Conservation (phyloP, 2,888 invertebrate genomes). For the Candidula unifasciata region DNA sequence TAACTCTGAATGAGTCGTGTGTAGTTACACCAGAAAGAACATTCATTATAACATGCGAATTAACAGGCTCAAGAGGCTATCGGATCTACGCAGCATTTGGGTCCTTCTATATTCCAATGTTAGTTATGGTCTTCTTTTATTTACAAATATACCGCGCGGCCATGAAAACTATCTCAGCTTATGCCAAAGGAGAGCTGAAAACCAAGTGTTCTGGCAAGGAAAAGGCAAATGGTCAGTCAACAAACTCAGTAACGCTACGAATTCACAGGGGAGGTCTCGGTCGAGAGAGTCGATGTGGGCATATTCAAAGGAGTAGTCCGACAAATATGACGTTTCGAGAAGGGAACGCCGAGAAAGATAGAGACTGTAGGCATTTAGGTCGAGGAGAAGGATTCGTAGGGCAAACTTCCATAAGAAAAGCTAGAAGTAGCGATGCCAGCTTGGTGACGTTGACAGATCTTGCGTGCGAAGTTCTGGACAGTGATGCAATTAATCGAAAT, state of each 20-base stretch:
- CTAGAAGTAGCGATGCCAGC: conserved; percentile 43
- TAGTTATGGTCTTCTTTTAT: conserved; percentile 97
- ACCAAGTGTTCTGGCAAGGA: conserved; percentile 55
- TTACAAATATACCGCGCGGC: conserved; percentile 95
- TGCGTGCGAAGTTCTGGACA: conserved; percentile 18
- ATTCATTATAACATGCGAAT: conserved; percentile 59
- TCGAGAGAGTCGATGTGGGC: not conserved
- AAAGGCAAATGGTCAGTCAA: conserved; percentile 43
- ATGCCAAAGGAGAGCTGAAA: conserved; percentile 70
- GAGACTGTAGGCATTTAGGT: conserved; percentile 8
- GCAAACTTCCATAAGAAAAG: conserved; percentile 19
- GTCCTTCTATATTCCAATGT: conserved; percentile 98
- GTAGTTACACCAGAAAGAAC: not conserved
- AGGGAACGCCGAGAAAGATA: not conserved
- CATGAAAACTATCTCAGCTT: conserved; percentile 74
- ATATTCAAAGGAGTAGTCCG: not conserved
- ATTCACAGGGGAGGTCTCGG: conserved; percentile 87
- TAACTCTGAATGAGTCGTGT: not conserved
- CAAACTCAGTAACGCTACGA: conserved; percentile 84
- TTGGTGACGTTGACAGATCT: conserved; percentile 38
- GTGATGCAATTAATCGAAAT: not conserved
- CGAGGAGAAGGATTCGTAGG: conserved; percentile 18
- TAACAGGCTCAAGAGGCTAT: conserved; percentile 84
- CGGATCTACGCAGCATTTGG: conserved; percentile 97
- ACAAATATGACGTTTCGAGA: not conserved